phyloP scores from a whole-genome alignment of 2,113 vertebrate species.

The Aythya baeri region DNA sequence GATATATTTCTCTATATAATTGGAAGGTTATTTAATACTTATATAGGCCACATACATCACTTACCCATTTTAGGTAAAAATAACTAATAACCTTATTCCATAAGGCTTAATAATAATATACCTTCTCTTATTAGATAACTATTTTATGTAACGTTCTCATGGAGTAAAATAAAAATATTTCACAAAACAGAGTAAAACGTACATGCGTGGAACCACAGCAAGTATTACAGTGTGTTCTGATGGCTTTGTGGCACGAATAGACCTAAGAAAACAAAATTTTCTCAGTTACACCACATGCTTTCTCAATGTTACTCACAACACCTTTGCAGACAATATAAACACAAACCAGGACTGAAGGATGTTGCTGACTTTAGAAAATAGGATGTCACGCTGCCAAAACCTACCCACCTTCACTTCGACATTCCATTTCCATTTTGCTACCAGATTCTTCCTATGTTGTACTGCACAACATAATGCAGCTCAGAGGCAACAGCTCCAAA shows the following conservation, averaged over 20 bases:
- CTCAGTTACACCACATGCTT: background rate
- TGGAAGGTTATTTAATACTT: background rate
- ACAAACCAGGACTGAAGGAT: background rate
- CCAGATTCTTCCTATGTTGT: background rate
- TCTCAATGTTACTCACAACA: background rate
- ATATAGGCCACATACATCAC: background rate
- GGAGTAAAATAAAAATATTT: background rate
- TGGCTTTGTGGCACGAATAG: constrained; percentile 88
- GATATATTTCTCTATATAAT: background rate
- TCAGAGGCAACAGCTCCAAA: background rate
- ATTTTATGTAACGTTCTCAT: background rate
- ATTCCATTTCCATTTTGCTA: background rate
- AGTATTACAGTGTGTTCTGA: constrained; percentile 91
- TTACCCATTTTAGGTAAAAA: background rate
- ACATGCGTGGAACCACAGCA: constrained; percentile 87
- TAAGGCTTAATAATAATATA: background rate
- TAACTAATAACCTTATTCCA: background rate
- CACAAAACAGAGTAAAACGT: constrained; percentile 63
- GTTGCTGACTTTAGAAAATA: background rate
- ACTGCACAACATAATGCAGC: background rate
- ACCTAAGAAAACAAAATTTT: constrained; percentile 76
- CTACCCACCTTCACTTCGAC: background rate
- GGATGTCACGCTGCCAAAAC: background rate
- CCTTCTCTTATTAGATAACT: background rate
- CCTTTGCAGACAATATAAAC: background rate